Conservation (phyloP, 2,113 vertebrate species). For the Psittacula cyanocephala region DNA sequence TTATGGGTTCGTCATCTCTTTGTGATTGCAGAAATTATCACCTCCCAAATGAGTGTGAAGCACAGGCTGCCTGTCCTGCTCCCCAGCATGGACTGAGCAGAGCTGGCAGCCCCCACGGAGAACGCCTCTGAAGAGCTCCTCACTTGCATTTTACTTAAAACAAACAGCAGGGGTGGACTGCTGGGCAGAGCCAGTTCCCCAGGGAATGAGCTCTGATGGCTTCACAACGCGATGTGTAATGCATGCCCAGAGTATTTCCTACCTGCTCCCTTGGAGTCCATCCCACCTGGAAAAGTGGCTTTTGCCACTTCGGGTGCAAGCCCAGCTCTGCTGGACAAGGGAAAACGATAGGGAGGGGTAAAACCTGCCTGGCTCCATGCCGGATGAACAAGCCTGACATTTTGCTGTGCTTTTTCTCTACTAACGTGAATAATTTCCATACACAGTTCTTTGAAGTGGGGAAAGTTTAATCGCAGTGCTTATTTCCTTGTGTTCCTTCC, state of each 20-base stretch:
- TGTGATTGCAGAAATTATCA: slow-evolving; percentile 33
- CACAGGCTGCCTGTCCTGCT: neutral
- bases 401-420: neutral
- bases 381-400: rapidly evolving
- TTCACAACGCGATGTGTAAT: neutral
- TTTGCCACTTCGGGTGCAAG: neutral
- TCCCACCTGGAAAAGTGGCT: neutral
- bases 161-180: rapidly evolving
- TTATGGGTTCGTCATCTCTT: neutral
- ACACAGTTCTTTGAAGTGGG: slow-evolving; percentile 2
- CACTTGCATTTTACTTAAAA: rapidly evolving
- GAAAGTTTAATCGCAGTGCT: slow-evolving; percentile 46
- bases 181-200: neutral
- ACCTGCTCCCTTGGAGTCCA: too few relatives aligned
- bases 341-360: neutral
- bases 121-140: neutral
- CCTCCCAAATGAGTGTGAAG: slow-evolving; percentile 2
- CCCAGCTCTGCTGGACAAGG: neutral
- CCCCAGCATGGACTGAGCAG: rapidly evolving
- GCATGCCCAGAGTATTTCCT: rapidly evolving
- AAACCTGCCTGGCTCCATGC: neutral
- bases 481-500: slow-evolving; percentile 32
- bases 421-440: neutral
- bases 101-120: neutral
- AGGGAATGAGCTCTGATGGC: neutral